Conservation (phyloP, 2,797 vertebrate species). For the Setipinna tenuifilis region DNA sequence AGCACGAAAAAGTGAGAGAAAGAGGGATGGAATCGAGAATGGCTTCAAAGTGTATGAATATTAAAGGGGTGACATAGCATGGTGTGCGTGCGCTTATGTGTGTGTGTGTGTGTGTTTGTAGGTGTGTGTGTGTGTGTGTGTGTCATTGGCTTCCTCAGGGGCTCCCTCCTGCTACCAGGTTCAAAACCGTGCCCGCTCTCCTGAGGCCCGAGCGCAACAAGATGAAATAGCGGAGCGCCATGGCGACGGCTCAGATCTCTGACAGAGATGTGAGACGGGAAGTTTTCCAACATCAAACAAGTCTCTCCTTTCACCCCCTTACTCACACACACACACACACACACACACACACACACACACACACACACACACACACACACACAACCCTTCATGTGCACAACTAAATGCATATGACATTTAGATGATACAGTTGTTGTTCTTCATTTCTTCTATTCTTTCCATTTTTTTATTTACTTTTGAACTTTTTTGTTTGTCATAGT, state of each 20-base stretch:
- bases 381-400: background rate
- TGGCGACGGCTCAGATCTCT: slow-evolving; percentile 53
- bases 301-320: background rate
- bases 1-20: background rate
- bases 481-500: background rate
- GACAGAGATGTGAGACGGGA: slow-evolving; percentile 12
- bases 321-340: background rate
- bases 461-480: background rate
- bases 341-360: slow-evolving; percentile 5
- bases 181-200: slow-evolving; percentile 70
- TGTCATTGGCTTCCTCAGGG: slow-evolving; percentile 75
- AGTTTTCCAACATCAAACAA: background rate
- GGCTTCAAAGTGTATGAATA: slow-evolving; percentile 79
- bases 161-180: slow-evolving; percentile 69
- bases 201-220: slow-evolving; percentile 60
- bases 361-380: slow-evolving; percentile 1
- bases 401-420: background rate
- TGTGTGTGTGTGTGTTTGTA: background rate
- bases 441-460: background rate
- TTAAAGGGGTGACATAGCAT: slow-evolving; percentile 63
- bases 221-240: slow-evolving; percentile 70
- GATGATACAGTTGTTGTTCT: background rate
- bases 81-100: slow-evolving; percentile 33
- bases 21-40: slow-evolving; percentile 69
- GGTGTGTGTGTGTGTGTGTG: slow-evolving; percentile 56